Evolutionary conservation across 2,888 invertebrate species (phyloP), one percentile per base, ranked within the genome.

Genomic region (Encarsia formosa): DNA sequence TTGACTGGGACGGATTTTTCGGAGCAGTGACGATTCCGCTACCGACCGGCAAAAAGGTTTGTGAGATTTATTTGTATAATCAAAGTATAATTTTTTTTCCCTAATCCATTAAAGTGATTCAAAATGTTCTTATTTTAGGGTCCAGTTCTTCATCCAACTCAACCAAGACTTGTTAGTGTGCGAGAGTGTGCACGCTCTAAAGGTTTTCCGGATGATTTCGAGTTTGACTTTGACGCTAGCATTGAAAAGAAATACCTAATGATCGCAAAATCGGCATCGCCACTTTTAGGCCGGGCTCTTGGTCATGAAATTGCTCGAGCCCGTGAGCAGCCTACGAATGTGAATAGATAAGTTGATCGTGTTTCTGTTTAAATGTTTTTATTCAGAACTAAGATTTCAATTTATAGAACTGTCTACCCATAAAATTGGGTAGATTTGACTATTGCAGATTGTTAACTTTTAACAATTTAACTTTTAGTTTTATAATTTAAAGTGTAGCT

Each of bases 111-210:
- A n/a, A n/a, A n/a, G n/a, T n/a, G n/a, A n/a, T n/a, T n/a, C n/a
- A n/a, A n/a, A n/a, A n/a, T 45, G 3, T n/a, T 38, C 19, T 32
- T 18, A 8, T 26, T 64, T 23, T 54, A 78, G 77, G 91, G 91
- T 46, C 80, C 89, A 62, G 88, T 91, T 41, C 75, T 91, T 56
- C 91, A 91, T 74, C 91, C 91, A 3, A 82, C 81, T 63, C 86
- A 88, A 70, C 76, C 83, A 63, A 79, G 91, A 48, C 86, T 91
- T 0, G 88, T 91, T 13, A 88, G 89, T 53, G 88, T 91, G 13
- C 75, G 91, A 11, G 91, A 92, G 72, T 90, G 90, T 73, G 91
- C 91, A n/a, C 79, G 91, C 49, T 88, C 89, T n/a, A 91, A 92
- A 73, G 91, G 88, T 52, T 92, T 92, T 75, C 86, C 79, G 47